phyloP scores from a whole-genome alignment of 2,888 invertebrate genomes.

The Branchellion lobata region DNA sequence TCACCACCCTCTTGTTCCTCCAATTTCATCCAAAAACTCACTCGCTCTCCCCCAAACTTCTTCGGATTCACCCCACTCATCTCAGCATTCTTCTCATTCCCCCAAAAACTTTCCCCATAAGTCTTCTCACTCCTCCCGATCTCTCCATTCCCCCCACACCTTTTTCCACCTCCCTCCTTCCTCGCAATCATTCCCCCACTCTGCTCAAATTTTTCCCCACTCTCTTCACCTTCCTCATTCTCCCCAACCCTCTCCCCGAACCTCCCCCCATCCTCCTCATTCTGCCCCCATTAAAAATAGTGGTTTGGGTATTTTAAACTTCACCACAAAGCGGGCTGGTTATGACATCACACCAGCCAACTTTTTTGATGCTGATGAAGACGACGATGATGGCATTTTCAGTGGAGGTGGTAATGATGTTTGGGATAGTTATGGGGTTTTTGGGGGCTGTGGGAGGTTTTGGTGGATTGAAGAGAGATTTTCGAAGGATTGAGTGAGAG shows the following conservation, averaged over 20 bases:
- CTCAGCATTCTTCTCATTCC: too few species aligned
- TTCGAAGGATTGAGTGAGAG: too few species aligned
- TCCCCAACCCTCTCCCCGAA: neutral
- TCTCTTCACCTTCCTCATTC: neutral
- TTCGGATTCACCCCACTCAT: too few species aligned
- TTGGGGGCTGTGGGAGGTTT: too few species aligned
- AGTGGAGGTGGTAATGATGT: too few species aligned
- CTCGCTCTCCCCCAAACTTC: too few species aligned
- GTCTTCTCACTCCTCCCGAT: neutral
- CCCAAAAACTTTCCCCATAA: too few species aligned
- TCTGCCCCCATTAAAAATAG: conserved; percentile 55
- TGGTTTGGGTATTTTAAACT: conserved; percentile 69
- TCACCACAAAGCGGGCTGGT: conserved; percentile 82
- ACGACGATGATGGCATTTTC: too few species aligned
- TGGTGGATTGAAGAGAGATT: too few species aligned
- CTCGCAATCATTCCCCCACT: neutral
- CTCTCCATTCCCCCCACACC: neutral
- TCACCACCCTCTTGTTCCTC: too few species aligned
- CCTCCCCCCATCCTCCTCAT: neutral
- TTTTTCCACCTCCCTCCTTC: neutral
- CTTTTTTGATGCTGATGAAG: conserved; percentile 63
- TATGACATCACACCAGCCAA: conserved; percentile 83
- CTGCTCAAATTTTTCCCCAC: neutral
- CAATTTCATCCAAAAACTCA: too few species aligned
- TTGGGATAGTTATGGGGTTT: too few species aligned